These are phyloP conservation scores for Dendrolimus pini DNA, from an alignment of 2,888 invertebrate species.

Conservation along the genomic window DNA sequence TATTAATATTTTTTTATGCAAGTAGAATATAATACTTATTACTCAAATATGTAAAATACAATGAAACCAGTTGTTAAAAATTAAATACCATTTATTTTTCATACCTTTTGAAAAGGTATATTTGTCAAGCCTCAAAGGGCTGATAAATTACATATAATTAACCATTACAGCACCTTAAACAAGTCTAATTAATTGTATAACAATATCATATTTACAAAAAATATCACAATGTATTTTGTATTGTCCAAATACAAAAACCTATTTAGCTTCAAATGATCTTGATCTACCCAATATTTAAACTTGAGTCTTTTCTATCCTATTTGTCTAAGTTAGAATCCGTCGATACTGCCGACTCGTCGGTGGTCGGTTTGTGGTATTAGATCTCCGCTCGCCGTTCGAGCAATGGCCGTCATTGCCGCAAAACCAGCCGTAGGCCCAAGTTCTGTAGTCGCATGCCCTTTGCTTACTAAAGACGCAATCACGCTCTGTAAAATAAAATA, in stretches of 20 bases:
- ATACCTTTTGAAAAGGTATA: no score
- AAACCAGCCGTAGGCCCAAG: conserved; percentile 75
- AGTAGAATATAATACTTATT: no score
- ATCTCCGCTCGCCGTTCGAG: conserved; percentile 53
- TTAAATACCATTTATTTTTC: no score
- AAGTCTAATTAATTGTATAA: neutral
- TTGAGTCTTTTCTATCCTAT: no score
- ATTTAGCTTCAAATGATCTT: conserved; percentile 4
- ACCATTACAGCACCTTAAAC: conserved; percentile 3
- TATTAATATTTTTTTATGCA: no score
- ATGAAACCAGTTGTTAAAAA: no score
- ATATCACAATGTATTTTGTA: conserved; percentile 25
- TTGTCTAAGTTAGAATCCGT: conserved; percentile 45
- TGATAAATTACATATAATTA: neutral
- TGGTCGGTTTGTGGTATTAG: conserved; percentile 55
- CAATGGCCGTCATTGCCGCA: conserved; percentile 77
- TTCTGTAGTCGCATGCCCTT: conserved; percentile 69
- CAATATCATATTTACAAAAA: conserved; percentile 7
- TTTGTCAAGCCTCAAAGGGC: no score
- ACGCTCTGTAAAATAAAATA: conserved; percentile 40
- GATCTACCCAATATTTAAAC: conserved; percentile 6
- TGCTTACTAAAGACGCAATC: conserved; percentile 52
- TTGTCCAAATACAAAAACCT: neutral
- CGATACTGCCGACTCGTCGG: conserved; percentile 67
- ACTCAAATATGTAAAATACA: no score